Base-by-base conservation (phyloP, 2,888 invertebrate genomes). In the Ferrisia virgata region DNA sequence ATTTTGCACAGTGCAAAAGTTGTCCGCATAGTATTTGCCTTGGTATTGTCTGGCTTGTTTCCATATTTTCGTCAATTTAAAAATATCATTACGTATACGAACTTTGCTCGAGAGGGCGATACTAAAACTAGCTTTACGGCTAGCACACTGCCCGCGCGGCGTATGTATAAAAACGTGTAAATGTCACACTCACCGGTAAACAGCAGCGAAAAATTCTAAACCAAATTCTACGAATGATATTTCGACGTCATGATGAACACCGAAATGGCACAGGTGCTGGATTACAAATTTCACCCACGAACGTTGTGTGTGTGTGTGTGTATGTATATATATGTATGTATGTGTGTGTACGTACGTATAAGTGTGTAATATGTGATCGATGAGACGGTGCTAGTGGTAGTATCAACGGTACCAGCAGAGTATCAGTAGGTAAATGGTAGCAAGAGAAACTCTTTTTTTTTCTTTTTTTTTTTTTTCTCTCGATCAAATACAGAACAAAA, bases 141-240 rank as follows among this genome's bases (percentile, higher is more conserved):
- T n/a, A n/a, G n/a, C n/a, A n/a, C n/a, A 22, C 8, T 25, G 58
- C 18, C 15, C 22, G 28, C 33, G 13, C 3, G n/a, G n/a, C n/a
- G n/a, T n/a, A n/a, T n/a, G n/a, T n/a, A n/a, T 33, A 72, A 15
- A n/a, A 36, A 33, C 72, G n/a, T 72, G 33, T 33, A 72, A 33
- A 72, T 72, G 31, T 31, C 72, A 64, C 72, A 72, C 72, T 72
- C 72, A 72, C 72, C 72, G 72, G 72, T 72, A 72, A 72, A 72
- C 72, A 72, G 72, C 72, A 13, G 47, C 47, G 47, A 64, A 64
- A 33, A 72, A n/a, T 72, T 9, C 72, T 2, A 69, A 47, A 33
- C 15, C 33, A 25, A 58, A 31, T 72, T 33, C 72, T 72, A 72
- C 72, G 72, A 72, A 72, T 28, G 72, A 33, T 72, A 6, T 33